Evolutionary conservation across 1,140 invertebrate genomes (phyloP).

Genomic region (Glomeris maerens): DNA sequence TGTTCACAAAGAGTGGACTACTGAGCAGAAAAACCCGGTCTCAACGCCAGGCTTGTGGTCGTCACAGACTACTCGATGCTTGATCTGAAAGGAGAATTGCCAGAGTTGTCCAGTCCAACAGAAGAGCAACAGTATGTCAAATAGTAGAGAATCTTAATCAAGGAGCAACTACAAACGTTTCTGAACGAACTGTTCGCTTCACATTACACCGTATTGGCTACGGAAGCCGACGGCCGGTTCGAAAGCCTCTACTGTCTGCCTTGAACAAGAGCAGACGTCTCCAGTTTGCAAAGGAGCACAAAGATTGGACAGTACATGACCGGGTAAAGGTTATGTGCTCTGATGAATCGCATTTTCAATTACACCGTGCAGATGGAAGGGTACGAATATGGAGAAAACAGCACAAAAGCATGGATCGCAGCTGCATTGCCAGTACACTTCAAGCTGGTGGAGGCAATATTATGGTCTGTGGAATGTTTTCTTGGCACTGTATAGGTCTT

Average conservation of each 20-base stretch:
- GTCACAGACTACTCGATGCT: background rate
- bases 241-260: background rate
- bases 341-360: background rate
- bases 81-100: conserved; percentile 1
- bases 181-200: background rate
- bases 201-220: conserved; percentile 1
- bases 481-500: background rate
- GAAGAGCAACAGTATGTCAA: background rate
- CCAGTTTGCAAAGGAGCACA: conserved; percentile 5
- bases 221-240: background rate
- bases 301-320: conserved; percentile 9
- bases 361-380: background rate
- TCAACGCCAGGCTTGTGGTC: background rate
- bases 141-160: background rate
- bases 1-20: background rate
- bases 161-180: background rate
- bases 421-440: background rate
- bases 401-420: background rate
- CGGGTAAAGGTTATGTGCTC: background rate
- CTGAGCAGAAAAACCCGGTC: background rate
- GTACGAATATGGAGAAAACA: background rate
- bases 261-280: conserved; percentile 7
- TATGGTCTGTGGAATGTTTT: conserved; percentile 1
- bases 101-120: conserved; percentile 1
- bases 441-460: too few relatives aligned